Evolutionary conservation across 2,113 vertebrate genomes (phyloP), one percentile per base, ranked within the genome.

Genomic region (Protobothrops mucrosquamatus): DNA sequence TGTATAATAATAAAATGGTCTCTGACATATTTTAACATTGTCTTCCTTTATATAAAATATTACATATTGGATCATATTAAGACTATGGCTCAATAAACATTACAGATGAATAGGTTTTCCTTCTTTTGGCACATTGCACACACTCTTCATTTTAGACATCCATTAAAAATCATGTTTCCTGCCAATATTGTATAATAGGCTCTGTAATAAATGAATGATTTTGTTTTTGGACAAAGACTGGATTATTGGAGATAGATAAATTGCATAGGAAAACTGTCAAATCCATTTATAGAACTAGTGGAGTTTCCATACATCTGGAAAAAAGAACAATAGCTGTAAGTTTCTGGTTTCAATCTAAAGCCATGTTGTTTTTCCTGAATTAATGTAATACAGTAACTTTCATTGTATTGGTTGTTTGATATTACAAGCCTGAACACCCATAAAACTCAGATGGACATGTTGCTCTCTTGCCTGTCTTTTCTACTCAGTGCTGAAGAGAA

Each of bases 291-390:
- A 91, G 61, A 93, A 56, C 94, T 89, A 57, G 57, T 91, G 89
- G 59, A 90, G n/a, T 46, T 23, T 48, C 39, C 24, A n/a, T 5
- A 24, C 86, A 94, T 74, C 1, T 4, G 88, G 55, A 43, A 4
- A 69, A 86, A 93, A 93, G n/a, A 54, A 89, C 87, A 88, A 12
- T 87, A 88, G 56, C 59, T 93, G 52, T 87, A 64, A 92, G 18
- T 86, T 95, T 91, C 86, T 89, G 74, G 51, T 91, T 64, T 85
- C 69, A 64, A 89, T 24, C 52, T 93, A 20, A 93, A 95, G 52
- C 92, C 86, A 90, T 92, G n/a, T 22, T 12, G 22, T 6, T 22
- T 51, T 95, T 96, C 93, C 90, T 96, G 92, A 92, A 91, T 92
- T 51, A 92, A 92, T 90, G 92, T 93, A 95, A 91, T 55, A 34